Evolutionary conservation across 2,888 invertebrate genomes (phyloP).

Genomic region (Galeopsomyia nigrocyanea): DNA sequence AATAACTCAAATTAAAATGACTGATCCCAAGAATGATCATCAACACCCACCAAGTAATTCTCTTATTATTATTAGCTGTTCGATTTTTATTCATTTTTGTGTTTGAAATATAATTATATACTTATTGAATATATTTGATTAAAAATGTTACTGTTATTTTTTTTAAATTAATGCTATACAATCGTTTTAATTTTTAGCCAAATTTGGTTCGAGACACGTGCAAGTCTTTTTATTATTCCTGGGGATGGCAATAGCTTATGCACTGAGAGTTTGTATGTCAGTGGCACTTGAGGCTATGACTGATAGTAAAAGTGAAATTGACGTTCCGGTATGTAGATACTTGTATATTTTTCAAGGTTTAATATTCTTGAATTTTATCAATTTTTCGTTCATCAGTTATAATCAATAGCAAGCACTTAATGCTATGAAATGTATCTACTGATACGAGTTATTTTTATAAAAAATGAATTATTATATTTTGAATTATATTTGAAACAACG

Average conservation of each 20-base stretch:
- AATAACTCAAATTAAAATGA: constrained; percentile 2
- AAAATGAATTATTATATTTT: neutral
- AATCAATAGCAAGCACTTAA: neutral
- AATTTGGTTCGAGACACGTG: constrained; percentile 71
- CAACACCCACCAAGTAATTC: neutral
- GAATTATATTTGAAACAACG: neutral
- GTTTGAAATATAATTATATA: neutral
- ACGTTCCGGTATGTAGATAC: constrained; percentile 32
- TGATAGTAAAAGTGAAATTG: constrained; percentile 28
- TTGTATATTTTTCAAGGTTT: too few species aligned
- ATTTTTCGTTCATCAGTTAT: too few species aligned
- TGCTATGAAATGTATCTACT: neutral
- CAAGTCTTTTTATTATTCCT: constrained; percentile 72
- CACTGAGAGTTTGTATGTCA: constrained; percentile 71
- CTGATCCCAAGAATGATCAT: neutral
- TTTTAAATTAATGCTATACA: too few species aligned
- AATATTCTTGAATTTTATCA: neutral
- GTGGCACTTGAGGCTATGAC: constrained; percentile 72
- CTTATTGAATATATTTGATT: neutral
- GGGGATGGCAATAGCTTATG: constrained; percentile 70
- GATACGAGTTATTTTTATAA: neutral
- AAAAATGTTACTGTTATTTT: neutral
- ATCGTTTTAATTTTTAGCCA: constrained; percentile 15
- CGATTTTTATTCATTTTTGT: too few species aligned
- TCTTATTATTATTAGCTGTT: neutral